Evolutionary conservation across 2,113 vertebrate species (phyloP), one percentile per base, ranked within the genome.

Genomic region (Solea senegalensis): DNA sequence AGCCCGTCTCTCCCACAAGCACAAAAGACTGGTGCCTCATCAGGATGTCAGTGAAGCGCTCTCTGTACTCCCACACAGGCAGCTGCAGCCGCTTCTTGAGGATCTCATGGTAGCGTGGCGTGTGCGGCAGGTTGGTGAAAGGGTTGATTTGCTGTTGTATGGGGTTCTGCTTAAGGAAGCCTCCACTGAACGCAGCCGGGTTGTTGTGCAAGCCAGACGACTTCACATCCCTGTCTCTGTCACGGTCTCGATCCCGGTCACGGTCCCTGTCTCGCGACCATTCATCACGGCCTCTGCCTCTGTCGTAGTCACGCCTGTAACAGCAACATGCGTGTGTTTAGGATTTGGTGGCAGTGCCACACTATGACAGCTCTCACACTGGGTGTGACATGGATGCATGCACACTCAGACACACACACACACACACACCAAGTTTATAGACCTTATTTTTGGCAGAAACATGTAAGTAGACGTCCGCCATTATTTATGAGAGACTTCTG

Each of bases 31-130:
- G 97, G 88, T 98, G 93, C 45, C 93, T 93, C 64, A 94, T 90
- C 79, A 98, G 91, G 89, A 98, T 98, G 80, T 96, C 95, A 0
- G 92, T 95, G 90, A 98, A 98, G 50, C 94, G 93, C 83, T 98
- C 96, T 72, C 95, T 97, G 89, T 98, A 98, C 84, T 99, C 97
- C 95, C 96, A 99, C 43, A 98, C 97, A 10, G 97, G 97, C 79
- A 99, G 94, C 4, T 95, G 96, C 64, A 97, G 94, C 10, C 97
- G 92, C 78, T 99, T 98, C 90, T 96, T 97, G 69, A 98, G 90
- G 90, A 98, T 98, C 61, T 98, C 96, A 26, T 97, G 94, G 69
- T 95, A 99, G 53, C 97, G 95, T 10, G 96, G 96, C 1, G 97
- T 98, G 86, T 99, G 96, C 7, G 96, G 96, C 57, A 99, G 90